Evolutionary conservation across 2,888 invertebrate species (phyloP).

Genomic region (Cordilura impudica): DNA sequence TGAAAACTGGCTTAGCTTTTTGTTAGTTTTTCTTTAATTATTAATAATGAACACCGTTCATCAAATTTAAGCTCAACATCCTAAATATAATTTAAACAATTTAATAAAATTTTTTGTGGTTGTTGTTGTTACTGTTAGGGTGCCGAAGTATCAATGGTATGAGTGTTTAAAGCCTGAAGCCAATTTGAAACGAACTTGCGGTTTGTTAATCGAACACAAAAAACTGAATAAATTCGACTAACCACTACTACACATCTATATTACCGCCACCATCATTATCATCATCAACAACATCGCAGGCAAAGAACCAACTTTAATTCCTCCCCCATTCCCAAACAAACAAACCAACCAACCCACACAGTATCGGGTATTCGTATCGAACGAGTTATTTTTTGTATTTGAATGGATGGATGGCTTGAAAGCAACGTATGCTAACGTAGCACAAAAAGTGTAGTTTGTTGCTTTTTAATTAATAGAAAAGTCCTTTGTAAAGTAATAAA

Average conservation of each 20-base stretch:
- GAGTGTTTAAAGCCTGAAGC: constrained; percentile 10
- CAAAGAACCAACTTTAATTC: not conserved
- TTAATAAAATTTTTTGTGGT: not conserved
- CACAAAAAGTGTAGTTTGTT: constrained; percentile 68
- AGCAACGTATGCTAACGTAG: not conserved
- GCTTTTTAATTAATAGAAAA: constrained; percentile 77
- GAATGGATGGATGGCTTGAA: not conserved
- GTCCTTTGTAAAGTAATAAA: constrained; percentile 77
- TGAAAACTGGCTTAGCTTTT: not conserved
- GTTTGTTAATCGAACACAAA: constrained; percentile 25
- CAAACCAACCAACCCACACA: no score
- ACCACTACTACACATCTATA: constrained; percentile 1
- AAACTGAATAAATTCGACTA: not conserved
- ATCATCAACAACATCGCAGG: not conserved
- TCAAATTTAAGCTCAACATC: no score
- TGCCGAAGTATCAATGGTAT: not conserved
- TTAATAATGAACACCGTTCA: no score
- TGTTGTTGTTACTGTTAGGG: not conserved
- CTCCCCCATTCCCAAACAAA: not conserved
- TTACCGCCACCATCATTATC: constrained; percentile 25
- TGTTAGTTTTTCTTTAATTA: no score
- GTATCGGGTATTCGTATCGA: no score
- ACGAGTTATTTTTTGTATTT: not conserved
- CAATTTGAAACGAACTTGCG: constrained; percentile 34
- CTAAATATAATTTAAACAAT: no score